Conservation (phyloP, 2,797 vertebrate genomes). For the Phalloptychus januarius region DNA sequence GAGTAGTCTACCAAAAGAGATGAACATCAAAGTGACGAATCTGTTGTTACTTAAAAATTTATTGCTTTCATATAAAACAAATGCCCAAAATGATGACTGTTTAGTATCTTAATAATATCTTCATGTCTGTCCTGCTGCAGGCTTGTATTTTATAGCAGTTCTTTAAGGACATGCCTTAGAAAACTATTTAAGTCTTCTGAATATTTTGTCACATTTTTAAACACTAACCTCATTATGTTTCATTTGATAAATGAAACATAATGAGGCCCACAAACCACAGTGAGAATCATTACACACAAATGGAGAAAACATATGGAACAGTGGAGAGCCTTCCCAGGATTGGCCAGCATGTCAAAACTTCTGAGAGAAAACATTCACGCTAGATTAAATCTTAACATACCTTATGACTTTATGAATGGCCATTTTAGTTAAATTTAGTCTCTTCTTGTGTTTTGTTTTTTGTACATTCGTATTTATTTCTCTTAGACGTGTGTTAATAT, state of each 20-base stretch:
- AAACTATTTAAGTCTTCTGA: not conserved
- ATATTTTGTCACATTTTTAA: not conserved
- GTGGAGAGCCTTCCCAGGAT: not conserved
- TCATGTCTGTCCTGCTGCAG: not conserved
- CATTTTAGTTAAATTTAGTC: not conserved
- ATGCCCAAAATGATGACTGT: slow-evolving; percentile 3
- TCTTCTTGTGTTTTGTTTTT: not conserved
- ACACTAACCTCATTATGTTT: not conserved
- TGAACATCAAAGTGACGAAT: not conserved
- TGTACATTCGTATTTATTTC: not conserved
- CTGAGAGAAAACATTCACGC: not conserved
- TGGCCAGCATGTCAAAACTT: not conserved
- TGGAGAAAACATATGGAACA: not conserved
- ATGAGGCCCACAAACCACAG: not conserved
- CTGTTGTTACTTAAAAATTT: slow-evolving; percentile 1
- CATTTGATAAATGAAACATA: not conserved
- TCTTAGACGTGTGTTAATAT: not conserved
- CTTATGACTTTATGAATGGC: not conserved
- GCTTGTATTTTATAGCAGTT: not conserved
- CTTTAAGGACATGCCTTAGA: not conserved
- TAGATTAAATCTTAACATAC: not conserved
- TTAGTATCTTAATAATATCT: slow-evolving; percentile 12
- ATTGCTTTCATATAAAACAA: not conserved
- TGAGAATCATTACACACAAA: not conserved
- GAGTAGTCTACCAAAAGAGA: not conserved